Evolutionary conservation across 2,888 invertebrate genomes (phyloP).

Genomic region (Drosophila gaucha): DNA sequence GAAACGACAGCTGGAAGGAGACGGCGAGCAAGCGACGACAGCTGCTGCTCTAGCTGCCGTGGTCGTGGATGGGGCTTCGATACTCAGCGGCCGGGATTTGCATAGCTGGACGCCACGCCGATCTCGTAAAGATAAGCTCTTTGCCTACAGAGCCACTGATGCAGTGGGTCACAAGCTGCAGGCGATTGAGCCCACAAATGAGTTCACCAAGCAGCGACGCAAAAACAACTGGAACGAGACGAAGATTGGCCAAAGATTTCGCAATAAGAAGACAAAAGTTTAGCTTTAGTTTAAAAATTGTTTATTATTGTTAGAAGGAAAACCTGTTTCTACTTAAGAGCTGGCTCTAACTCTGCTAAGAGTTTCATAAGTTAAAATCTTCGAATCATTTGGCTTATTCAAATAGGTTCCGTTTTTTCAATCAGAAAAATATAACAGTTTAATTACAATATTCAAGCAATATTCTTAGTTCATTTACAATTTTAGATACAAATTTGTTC

Average conservation of each 20-base stretch:
- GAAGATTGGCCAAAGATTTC: slow-evolving; percentile 59
- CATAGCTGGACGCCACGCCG: slow-evolving; percentile 60
- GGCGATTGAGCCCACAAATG: slow-evolving; percentile 61
- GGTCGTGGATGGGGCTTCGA: slow-evolving; percentile 56
- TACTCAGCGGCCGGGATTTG: slow-evolving; percentile 62
- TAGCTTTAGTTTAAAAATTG: neutral
- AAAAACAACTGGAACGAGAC: slow-evolving; percentile 78
- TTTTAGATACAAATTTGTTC: neutral
- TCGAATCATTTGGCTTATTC: no score
- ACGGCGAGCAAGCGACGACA: neutral
- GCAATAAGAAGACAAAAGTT: slow-evolving; percentile 26
- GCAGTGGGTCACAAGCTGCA: slow-evolving; percentile 30
- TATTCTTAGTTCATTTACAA: neutral
- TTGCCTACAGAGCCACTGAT: slow-evolving; percentile 58
- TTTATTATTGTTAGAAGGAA: neutral
- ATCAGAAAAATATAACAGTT: neutral
- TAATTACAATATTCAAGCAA: neutral
- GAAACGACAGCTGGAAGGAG: slow-evolving; percentile 44
- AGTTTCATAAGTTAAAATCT: no score
- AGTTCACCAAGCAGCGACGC: slow-evolving; percentile 67
- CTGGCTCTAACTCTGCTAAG: neutral
- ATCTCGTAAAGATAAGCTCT: slow-evolving; percentile 61
- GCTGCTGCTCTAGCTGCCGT: slow-evolving; percentile 16
- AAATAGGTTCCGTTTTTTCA: neutral
- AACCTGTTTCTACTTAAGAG: neutral